These are phyloP conservation scores for Brachyopa scutellaris DNA, from an alignment of 2,888 invertebrate species.

Conservation along the genomic window DNA sequence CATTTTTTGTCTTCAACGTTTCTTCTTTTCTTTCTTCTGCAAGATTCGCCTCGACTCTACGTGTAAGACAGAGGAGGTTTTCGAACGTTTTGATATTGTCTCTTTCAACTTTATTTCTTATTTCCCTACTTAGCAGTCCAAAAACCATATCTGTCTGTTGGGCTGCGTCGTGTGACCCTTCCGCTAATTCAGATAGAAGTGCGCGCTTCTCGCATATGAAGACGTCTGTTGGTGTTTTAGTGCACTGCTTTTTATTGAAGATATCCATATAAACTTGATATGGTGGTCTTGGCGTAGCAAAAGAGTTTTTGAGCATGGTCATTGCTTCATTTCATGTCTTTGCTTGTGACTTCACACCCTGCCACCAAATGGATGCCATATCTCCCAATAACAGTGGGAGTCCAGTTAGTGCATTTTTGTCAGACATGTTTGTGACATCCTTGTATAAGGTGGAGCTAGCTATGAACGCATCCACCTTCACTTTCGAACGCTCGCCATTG, in stretches of 20 bases:
- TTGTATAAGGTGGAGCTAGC: slow-evolving; percentile 5
- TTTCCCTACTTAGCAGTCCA: slow-evolving; percentile 2
- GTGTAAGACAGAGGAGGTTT: no score
- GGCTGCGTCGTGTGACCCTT: background rate
- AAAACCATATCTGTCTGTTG: slow-evolving; percentile 11
- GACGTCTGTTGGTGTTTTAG: slow-evolving; percentile 20
- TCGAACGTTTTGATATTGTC: no score
- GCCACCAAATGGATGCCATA: slow-evolving; percentile 16
- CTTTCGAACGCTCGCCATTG: no score
- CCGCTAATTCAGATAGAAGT: slow-evolving; percentile 2
- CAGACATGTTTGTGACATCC: no score
- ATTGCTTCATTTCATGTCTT: slow-evolving; percentile 21
- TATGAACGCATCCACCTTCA: slow-evolving; percentile 12
- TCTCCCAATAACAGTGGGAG: slow-evolving; percentile 9
- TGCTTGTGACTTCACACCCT: no score
- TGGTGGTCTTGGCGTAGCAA: slow-evolving; percentile 17
- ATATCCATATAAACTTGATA: slow-evolving; percentile 18
- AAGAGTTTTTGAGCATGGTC: slow-evolving; percentile 2
- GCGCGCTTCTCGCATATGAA: slow-evolving; percentile 22
- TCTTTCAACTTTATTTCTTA: slow-evolving; percentile 7
- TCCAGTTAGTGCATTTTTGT: background rate
- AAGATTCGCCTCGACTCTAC: no score
- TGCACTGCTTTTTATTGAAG: slow-evolving; percentile 4
- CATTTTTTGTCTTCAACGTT: no score
- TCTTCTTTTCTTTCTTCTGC: no score